Evolutionary conservation across 2,113 vertebrate genomes (phyloP).

Genomic region (Platycercus adscitus): DNA sequence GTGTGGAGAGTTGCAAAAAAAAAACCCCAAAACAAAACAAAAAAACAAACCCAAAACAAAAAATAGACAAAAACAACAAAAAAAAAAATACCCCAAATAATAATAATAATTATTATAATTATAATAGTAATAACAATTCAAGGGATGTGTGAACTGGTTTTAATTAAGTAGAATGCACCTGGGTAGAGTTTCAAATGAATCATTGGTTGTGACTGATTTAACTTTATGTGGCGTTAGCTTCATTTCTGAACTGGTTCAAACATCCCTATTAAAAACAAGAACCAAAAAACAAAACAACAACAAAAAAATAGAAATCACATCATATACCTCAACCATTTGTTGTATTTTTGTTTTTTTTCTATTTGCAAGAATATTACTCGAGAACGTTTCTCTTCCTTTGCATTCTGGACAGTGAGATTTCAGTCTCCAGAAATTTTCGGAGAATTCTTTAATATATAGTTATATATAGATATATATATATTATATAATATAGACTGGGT

Average conservation of each 20-base stretch:
- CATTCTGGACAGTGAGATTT: slow-evolving; percentile 48
- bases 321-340: slow-evolving; percentile 54
- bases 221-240: slow-evolving; percentile 17
- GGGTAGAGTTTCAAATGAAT: slow-evolving; percentile 27
- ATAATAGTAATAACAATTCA: slow-evolving; percentile 61
- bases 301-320: slow-evolving; percentile 44
- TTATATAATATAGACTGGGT: not conserved
- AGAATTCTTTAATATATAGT: slow-evolving; percentile 25
- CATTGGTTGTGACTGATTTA: slow-evolving; percentile 56
- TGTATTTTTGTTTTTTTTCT: not conserved
- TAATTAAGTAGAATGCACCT: slow-evolving; percentile 60
- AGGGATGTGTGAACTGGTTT: slow-evolving; percentile 63
- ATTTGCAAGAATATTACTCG: slow-evolving; percentile 39
- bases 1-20: slow-evolving; percentile 85
- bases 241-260: slow-evolving; percentile 43
- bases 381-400: slow-evolving; percentile 35
- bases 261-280: slow-evolving; percentile 28
- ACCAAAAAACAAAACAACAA: not conserved
- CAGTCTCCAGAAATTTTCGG: slow-evolving; percentile 35
- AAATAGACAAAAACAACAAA: not conserved
- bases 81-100: slow-evolving; percentile 65
- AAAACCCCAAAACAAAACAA: slow-evolving; percentile 39
- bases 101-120: slow-evolving; percentile 63
- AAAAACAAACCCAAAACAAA: not conserved
- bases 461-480: not conserved